Conservation (phyloP, 2,888 invertebrate genomes). For the Sphaerophoria taeniata region DNA sequence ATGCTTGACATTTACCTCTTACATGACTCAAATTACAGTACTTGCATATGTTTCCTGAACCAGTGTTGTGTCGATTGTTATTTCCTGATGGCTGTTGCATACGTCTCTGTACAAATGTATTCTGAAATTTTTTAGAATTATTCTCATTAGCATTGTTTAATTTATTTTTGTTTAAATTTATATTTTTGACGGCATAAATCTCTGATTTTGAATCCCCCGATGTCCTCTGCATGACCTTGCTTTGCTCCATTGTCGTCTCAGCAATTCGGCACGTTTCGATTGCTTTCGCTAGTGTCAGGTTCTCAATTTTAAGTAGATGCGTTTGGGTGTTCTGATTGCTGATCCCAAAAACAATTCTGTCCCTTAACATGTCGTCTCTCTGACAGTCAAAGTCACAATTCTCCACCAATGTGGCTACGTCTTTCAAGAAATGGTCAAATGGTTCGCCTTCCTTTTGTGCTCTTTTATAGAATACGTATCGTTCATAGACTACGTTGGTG, state of each 20-base stretch:
- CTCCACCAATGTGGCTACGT: conserved; percentile 9
- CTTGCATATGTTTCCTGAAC: conserved; percentile 14
- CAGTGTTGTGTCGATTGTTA: background rate
- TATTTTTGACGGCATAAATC: background rate
- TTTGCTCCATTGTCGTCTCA: background rate
- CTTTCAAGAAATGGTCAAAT: conserved; percentile 27
- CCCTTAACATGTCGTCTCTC: background rate
- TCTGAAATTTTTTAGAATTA: conserved; percentile 24
- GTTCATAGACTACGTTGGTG: background rate
- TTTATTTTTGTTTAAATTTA: background rate
- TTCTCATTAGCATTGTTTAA: conserved; percentile 3
- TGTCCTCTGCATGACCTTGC: background rate
- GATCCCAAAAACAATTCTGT: conserved; percentile 15
- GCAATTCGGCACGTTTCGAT: conserved; percentile 4
- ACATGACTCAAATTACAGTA: background rate
- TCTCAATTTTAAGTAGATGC: conserved; percentile 14
- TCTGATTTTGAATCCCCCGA: background rate
- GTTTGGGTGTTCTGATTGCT: conserved; percentile 9
- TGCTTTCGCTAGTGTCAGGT: conserved; percentile 1
- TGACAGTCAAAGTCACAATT: conserved; percentile 13
- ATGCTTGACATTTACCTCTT: no score
- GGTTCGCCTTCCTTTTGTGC: conserved; percentile 28
- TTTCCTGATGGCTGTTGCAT: background rate
- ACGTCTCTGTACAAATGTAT: background rate
- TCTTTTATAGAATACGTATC: conserved; percentile 13